Conservation (phyloP, 2,113 vertebrate genomes). For the Xyrauchen texanus region DNA sequence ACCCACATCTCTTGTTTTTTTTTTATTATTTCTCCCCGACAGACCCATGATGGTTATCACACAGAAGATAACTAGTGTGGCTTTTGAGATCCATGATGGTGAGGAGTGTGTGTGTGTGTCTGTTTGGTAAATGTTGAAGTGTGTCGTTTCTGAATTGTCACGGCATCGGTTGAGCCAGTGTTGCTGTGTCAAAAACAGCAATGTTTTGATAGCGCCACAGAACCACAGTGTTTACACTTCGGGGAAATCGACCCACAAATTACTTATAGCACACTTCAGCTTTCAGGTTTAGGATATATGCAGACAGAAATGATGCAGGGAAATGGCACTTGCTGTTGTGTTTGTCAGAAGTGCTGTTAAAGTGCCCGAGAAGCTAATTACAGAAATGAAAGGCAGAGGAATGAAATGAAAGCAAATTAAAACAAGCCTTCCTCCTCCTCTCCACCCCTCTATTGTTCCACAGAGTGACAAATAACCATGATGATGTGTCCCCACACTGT, state of each 20-base stretch:
- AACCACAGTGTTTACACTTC: too few relatives aligned
- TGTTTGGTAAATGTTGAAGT: background rate
- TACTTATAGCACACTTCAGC: too few relatives aligned
- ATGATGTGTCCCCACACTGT: constrained; percentile 5
- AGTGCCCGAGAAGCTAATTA: constrained; percentile 51
- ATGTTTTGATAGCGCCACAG: too few relatives aligned
- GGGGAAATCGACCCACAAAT: too few relatives aligned
- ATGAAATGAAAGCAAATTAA: constrained; percentile 43
- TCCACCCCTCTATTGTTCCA: constrained; percentile 11
- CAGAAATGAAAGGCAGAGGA: constrained; percentile 43
- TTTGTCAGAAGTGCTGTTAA: constrained; percentile 42
- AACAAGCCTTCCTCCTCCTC: constrained; percentile 24
- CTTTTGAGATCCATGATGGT: constrained; percentile 93
- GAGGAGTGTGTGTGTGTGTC: constrained; percentile 57
- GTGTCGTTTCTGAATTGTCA: too few relatives aligned
- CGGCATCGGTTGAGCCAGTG: too few relatives aligned
- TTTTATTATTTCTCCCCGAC: constrained; percentile 46
- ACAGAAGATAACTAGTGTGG: constrained; percentile 95
- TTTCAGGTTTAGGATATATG: background rate
- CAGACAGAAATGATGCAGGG: background rate
- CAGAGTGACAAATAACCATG: constrained; percentile 43
- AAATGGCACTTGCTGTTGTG: background rate
- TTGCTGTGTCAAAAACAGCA: too few relatives aligned
- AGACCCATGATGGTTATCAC: constrained; percentile 98
- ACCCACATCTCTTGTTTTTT: background rate